These are phyloP conservation scores for Carpatolechia fugitivella DNA, from an alignment of 2,888 invertebrate genomes.

Conservation along the genomic window DNA sequence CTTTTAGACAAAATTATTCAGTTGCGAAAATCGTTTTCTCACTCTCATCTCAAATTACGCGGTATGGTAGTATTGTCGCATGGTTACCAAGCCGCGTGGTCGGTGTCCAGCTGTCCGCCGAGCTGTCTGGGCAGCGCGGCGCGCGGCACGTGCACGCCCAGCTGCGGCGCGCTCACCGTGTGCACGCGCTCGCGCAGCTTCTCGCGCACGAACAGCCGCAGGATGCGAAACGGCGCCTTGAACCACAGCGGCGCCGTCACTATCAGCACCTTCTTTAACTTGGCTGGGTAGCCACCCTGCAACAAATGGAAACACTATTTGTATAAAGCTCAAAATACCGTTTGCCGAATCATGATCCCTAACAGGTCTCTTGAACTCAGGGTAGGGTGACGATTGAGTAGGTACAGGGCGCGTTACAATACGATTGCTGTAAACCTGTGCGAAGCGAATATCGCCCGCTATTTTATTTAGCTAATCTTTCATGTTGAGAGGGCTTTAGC, in stretches of 20 bases:
- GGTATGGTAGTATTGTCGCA: no score
- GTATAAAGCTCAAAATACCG: background rate
- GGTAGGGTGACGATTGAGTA: no score
- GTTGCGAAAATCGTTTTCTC: no score
- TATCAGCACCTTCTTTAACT: constrained; percentile 97
- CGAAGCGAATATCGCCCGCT: no score
- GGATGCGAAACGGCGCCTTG: constrained; percentile 97
- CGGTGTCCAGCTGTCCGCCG: constrained; percentile 91
- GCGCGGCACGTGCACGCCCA: constrained; percentile 92
- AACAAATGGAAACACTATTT: constrained; percentile 32
- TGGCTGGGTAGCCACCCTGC: constrained; percentile 98
- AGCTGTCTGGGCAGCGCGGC: constrained; percentile 93
- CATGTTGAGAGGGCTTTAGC: no score
- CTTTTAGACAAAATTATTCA: no score
- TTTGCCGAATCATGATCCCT: no score
- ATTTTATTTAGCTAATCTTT: no score
- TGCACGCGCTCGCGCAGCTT: constrained; percentile 97
- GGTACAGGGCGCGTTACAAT: no score
- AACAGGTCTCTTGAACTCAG: no score
- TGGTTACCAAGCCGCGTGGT: constrained; percentile 91
- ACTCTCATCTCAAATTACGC: no score
- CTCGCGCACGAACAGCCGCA: constrained; percentile 96
- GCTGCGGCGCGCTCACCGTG: constrained; percentile 94
- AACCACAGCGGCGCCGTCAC: constrained; percentile 99
- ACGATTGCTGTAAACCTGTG: no score